A percentile compares a stretch with the other conserved stretches of the same genome.
phyloP scores from a whole-genome alignment of 2,888 invertebrate species.

The Trachelus stipa region DNA sequence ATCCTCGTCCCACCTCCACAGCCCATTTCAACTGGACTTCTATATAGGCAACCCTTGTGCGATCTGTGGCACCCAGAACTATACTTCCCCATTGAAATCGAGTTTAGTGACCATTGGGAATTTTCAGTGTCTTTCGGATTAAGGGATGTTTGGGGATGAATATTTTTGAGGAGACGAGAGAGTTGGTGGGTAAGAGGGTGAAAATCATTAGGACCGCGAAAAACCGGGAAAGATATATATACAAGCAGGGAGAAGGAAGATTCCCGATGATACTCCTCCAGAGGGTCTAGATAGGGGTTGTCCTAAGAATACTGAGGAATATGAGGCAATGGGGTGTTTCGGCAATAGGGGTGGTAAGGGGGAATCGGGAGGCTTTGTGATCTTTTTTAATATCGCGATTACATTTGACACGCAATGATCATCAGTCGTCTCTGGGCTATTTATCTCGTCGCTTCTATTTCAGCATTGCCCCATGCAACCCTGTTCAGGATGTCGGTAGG shows the following conservation, averaged over 20 bases:
- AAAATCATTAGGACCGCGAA: neutral
- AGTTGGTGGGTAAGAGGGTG: neutral
- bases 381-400: conserved; percentile 28
- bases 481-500: conserved; percentile 18
- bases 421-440: conserved; percentile 27
- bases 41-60: neutral
- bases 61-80: neutral
- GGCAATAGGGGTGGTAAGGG: neutral
- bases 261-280: neutral
- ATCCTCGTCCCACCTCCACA: neutral
- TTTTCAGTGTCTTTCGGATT: neutral
- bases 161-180: neutral
- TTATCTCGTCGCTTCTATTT: conserved; percentile 27
- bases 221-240: neutral
- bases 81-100: neutral
- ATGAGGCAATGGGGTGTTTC: conserved; percentile 7
- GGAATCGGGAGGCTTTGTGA: conserved; percentile 18
- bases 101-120: neutral
- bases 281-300: neutral
- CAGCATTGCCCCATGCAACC: conserved; percentile 7
- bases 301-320: neutral
- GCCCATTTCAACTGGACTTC: neutral
- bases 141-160: neutral
- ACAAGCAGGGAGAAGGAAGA: neutral
- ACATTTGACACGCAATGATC: conserved; percentile 28